Evolutionary conservation across 2,797 vertebrate genomes (phyloP), one percentile per base, ranked within the genome.

Genomic region (Tragelaphus eurycerus): DNA sequence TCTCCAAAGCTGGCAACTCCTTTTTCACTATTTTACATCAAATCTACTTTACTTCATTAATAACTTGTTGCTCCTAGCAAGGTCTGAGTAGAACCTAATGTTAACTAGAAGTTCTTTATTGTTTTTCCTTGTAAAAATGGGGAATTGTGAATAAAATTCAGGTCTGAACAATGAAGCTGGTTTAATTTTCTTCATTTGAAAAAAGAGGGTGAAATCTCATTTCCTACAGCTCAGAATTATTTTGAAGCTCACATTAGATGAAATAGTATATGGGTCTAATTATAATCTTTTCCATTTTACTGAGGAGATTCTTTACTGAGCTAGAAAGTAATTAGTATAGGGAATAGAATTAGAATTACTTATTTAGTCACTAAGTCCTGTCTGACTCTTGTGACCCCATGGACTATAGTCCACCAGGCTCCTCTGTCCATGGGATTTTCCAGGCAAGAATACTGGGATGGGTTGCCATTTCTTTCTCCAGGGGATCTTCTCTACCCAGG

Each of bases 161-260:
- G 21, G 21, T 62, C 62, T 84, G 38, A 89, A 79, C 15, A 46
- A 46, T 46, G 29, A 95, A 92, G 54, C 31, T 43, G 31, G 48
- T 83, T 94, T 88, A 43, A 67, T 19, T 88, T 85, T 55, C 48
- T 96, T 84, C 62, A 67, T 76, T 86, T 96, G 54, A 79, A 46
- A 79, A 97, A 86, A 67, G 12, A 50, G 25, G 57, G 4, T 54
- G 46, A 93, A 92, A 90, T 14, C 57, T 91, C 76, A 16, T 83
- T 93, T 94, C 13, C 27, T 83, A 62, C 11, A 50, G 54, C 6
- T 93, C 38, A 52, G 46, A 91, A 54, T 93, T 89, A 82, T 82
- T 95, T 55, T 92, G 85, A 89, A 46, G 16, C 14, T 86, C 34
- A 84, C 17, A 10, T 89, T 46, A 83, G 12, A 89, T 84, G 52